Evolutionary conservation across 2,888 invertebrate genomes (phyloP).

Genomic region (Erebia epiphron): DNA sequence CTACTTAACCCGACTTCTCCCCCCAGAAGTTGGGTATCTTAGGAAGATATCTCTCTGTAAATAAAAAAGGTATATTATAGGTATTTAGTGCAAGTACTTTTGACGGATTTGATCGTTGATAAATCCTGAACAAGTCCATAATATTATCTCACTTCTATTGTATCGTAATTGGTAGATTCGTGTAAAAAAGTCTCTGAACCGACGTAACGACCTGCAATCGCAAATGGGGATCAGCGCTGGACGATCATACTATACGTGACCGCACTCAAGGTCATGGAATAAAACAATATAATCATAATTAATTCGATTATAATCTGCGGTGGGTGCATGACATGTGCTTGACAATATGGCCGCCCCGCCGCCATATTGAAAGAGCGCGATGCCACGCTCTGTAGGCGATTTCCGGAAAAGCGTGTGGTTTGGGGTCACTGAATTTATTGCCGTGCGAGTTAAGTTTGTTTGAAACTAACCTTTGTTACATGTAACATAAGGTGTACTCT

Average conservation of each 20-base stretch:
- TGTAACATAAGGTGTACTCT: neutral
- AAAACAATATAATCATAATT: constrained; percentile 68
- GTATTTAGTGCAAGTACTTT: neutral
- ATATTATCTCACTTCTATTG: constrained; percentile 25
- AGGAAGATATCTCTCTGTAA: too few relatives aligned
- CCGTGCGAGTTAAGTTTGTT: constrained; percentile 26
- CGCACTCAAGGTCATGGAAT: constrained; percentile 69
- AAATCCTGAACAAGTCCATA: constrained; percentile 9
- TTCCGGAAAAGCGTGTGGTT: constrained; percentile 75
- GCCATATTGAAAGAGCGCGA: constrained; percentile 58
- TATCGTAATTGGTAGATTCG: constrained; percentile 26
- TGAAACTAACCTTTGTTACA: constrained; percentile 1
- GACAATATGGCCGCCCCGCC: constrained; percentile 47
- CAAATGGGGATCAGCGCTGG: constrained; percentile 61
- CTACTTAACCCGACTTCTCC: too few relatives aligned
- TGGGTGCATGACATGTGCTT: constrained; percentile 36
- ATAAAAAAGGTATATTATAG: too few relatives aligned
- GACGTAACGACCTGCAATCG: constrained; percentile 68
- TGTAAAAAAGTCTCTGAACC: constrained; percentile 70
- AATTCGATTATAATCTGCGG: constrained; percentile 51
- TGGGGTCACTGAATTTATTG: constrained; percentile 57
- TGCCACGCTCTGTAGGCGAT: constrained; percentile 57
- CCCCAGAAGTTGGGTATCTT: too few relatives aligned
- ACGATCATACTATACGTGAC: constrained; percentile 68
- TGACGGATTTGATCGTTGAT: constrained; percentile 22